Base-by-base conservation (phyloP, 2,888 invertebrate species). In the Diabrotica balteata region DNA sequence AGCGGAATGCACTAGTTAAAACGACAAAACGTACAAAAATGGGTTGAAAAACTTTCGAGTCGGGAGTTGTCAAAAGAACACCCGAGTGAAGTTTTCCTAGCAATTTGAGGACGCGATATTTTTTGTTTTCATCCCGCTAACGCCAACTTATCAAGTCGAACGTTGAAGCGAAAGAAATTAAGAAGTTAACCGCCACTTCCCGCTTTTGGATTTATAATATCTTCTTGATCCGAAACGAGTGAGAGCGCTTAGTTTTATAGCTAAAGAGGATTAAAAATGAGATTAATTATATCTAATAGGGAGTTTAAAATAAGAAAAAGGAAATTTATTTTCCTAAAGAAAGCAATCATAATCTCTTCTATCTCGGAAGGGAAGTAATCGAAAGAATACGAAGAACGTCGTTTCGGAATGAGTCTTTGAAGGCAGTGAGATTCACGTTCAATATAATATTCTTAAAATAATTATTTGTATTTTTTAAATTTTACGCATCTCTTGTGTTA, bases 171-270 rank as follows among this genome's bases (percentile, higher is more conserved):
- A 73, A 73, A 74, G 75, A 77, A 75, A 77, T 75, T 77, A 76
- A 73, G 70, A 76, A 73, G 72, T 72, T 74, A 77, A 75, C 76
- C 75, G 73, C 72, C 73, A 70, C 72, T 73, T 74, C 73, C 73
- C 72, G 55, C 68, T 72, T 70, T 72, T 59, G 73, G 71, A 72
- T 75, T 74, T 74, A 75, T 74, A 75, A 76, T 76, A 75, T 73
- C 71, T 70, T 66, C 59, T 62, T 60, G 70, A 72, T 72, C 68
- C 71, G 67, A 72, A 71, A 66, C 64, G 71, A 66, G 70, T 69
- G 63, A 75, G 67, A 72, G 72, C 68, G 70, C 72, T 73, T 64
- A 70, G 68, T 72, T 71, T 75, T 68, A 75, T 72, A 64, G 71
- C 72, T 57, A 51, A 67, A 67, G 60, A 59, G 71, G 73, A 75